These are phyloP conservation scores for Andrena dorsata DNA, from an alignment of 2,888 invertebrate genomes.

Conservation along the genomic window DNA sequence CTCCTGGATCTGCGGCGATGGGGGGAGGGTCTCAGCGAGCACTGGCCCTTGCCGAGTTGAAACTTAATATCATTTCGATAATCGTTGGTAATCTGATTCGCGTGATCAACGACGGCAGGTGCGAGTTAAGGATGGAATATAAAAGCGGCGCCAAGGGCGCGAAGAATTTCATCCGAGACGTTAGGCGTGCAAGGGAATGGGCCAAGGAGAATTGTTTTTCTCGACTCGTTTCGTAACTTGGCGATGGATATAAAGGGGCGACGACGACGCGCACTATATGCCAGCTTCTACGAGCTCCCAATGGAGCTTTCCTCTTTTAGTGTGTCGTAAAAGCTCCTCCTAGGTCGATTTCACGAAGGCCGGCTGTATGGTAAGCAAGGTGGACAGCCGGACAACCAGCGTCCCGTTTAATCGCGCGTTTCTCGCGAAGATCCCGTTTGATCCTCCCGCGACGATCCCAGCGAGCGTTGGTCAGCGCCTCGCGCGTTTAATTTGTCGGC, in stretches of 20 bases:
- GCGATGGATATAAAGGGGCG: background rate
- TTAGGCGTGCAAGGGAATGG: background rate
- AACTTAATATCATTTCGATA: constrained; percentile 59
- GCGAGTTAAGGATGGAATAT: background rate
- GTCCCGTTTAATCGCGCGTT: background rate
- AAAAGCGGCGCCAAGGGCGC: background rate
- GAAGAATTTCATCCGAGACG: background rate
- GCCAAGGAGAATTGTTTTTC: constrained; percentile 16
- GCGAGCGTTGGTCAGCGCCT: background rate
- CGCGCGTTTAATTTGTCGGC: constrained; percentile 43
- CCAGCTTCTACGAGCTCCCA: constrained; percentile 18
- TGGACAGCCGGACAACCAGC: background rate
- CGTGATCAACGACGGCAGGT: background rate
- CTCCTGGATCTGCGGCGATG: constrained; percentile 4
- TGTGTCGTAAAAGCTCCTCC: constrained; percentile 49
- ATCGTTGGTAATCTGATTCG: constrained; percentile 38
- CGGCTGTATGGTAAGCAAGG: constrained; percentile 19
- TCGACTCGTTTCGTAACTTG: background rate
- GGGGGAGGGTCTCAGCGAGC: background rate
- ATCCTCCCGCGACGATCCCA: background rate
- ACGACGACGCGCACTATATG: constrained; percentile 11
- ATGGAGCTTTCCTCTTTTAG: constrained; percentile 45
- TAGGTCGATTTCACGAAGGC: constrained; percentile 19
- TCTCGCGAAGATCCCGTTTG: background rate
- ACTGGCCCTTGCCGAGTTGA: background rate